Evolutionary conservation across 2,888 invertebrate genomes (phyloP).

Genomic region (Phania funesta): DNA sequence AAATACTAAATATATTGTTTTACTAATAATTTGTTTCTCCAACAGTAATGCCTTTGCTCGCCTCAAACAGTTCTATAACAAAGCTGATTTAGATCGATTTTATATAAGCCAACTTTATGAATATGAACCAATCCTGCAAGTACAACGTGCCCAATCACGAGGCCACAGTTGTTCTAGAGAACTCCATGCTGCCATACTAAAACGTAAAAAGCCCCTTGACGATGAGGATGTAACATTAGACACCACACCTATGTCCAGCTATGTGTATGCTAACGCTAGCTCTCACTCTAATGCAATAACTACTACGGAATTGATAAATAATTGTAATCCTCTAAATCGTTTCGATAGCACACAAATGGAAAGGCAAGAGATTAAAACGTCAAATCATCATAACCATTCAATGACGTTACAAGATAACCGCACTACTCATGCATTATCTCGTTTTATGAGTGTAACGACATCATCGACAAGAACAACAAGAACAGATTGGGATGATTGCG

Average conservation of each 20-base stretch:
- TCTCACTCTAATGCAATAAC: constrained; percentile 17
- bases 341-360: constrained; percentile 66
- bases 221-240: constrained; percentile 55
- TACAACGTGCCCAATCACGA: constrained; percentile 74
- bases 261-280: background rate
- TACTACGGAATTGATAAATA: constrained; percentile 64
- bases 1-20: background rate
- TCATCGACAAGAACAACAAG: constrained; percentile 19
- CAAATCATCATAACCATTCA: constrained; percentile 14
- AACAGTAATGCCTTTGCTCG: constrained; percentile 74
- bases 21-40: constrained; percentile 1
- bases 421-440: constrained; percentile 18
- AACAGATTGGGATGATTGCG: constrained; percentile 68
- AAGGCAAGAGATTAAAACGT: constrained; percentile 23
- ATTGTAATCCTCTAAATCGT: constrained; percentile 69
- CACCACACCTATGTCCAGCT: constrained; percentile 1
- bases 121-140: constrained; percentile 76
- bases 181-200: constrained; percentile 72
- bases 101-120: constrained; percentile 75
- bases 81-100: constrained; percentile 75
- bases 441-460: constrained; percentile 48
- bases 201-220: constrained; percentile 73
- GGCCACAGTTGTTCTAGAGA: constrained; percentile 75
- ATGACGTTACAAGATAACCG: constrained; percentile 8
- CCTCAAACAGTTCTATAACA: constrained; percentile 72